Base-by-base conservation (phyloP, 2,888 invertebrate species). In the Diploptera punctata region DNA sequence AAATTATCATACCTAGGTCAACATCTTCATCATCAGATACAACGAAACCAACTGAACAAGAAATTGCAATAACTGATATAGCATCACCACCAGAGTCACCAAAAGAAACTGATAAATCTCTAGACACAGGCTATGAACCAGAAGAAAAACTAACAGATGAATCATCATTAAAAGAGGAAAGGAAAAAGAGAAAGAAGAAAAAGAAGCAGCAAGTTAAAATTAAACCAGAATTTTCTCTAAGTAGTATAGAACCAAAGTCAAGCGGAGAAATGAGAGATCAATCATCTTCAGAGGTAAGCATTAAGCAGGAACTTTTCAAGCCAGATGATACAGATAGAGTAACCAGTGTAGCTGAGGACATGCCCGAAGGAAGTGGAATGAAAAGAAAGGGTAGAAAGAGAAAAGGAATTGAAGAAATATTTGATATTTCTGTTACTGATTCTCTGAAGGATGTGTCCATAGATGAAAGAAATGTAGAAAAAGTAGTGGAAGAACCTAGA, bases 51-150 rank as follows among this genome's bases (percentile, higher is more conserved):
- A 85, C 85, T 10, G 85, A 87, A 9, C 84, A 86, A 76, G 77
- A 75, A 57, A 71, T 73, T 10, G 57, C 71, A 19, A 31, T 82
- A 13, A 81, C 82, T 69, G 82, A 80, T 71, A 74, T 78, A 13
- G 79, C 79, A 31, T 79, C 81, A 31, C 81, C 81, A 62, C 79
- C 82, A 75, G 73, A 21, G 26, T 74, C 44, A 67, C 73, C 3
- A 72, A 76, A 21, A 29, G 87, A 86, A 70, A 84, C 84, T 69
- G 83, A 84, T 67, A 80, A 81, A 44, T 82, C 85, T 60, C 86
- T 86, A 80, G 90, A 89, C 79, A 85, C 85, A 74, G 92, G 92
- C n/a, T 93, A 93, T 79, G 92, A 93, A 80, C 87, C 91, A 10
- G 93, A 91, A 78, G 87, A 89, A 76, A 84, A 89, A 75, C 88